Percentiles rank a stretch among this genome's conserved stretches.
phyloP scores from a whole-genome alignment of 1,140 invertebrate genomes.

The Bombyx mandarina region DNA sequence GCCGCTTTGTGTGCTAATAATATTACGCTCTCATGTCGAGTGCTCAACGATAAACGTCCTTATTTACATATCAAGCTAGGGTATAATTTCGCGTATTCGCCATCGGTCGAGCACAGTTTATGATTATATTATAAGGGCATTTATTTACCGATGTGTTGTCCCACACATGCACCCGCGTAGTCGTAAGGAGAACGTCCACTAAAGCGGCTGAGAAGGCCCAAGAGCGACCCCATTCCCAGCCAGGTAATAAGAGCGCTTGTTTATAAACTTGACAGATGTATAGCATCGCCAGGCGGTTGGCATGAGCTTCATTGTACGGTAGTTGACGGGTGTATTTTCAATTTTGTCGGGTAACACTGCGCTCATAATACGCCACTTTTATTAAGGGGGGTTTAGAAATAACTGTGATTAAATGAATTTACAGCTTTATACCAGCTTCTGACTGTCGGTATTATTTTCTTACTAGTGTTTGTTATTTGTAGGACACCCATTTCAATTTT shows the following conservation, averaged over 20 bases:
- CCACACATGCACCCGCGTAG: constrained; percentile 69
- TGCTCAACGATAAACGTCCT: constrained; percentile 39
- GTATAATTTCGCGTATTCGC: too few species aligned
- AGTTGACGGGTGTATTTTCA: constrained; percentile 31
- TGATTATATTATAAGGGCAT: constrained; percentile 17
- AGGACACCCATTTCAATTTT: too few species aligned
- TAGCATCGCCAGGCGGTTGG: constrained; percentile 40
- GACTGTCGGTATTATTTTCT: constrained; percentile 24
- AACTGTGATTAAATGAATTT: constrained; percentile 34
- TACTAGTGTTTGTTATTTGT: constrained; percentile 14
- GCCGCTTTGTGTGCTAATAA: constrained; percentile 56
- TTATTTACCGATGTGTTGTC: constrained; percentile 67
- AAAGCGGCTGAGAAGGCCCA: constrained; percentile 72
- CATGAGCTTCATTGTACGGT: constrained; percentile 45
- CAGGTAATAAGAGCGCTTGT: constrained; percentile 68
- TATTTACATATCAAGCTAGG: too few species aligned
- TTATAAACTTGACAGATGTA: constrained; percentile 37
- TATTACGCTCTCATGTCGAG: constrained; percentile 27
- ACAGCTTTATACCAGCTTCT: constrained; percentile 11
- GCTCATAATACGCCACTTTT: constrained; percentile 36
- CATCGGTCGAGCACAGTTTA: too few species aligned
- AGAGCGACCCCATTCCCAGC: constrained; percentile 71
- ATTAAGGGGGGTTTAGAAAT: constrained; percentile 24
- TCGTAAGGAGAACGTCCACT: constrained; percentile 72
- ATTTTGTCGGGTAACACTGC: constrained; percentile 48